phyloP scores from a whole-genome alignment of 2,888 invertebrate species.

The Metacarcinus magister region DNA sequence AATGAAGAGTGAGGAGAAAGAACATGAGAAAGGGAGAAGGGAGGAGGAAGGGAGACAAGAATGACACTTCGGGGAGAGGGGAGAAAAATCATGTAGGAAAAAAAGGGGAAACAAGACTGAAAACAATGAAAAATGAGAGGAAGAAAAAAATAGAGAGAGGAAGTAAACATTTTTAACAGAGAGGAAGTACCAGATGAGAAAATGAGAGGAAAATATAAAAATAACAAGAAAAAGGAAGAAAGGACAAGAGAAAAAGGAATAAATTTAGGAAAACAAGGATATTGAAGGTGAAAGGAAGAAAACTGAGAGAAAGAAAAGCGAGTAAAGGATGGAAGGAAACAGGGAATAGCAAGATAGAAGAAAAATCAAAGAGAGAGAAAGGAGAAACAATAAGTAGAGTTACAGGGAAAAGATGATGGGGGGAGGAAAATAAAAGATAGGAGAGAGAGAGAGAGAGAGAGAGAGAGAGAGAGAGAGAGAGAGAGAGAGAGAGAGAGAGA shows the following conservation, averaged over 20 bases:
- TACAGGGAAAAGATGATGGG: no score
- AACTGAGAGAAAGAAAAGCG: no score
- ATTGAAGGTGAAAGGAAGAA: no score
- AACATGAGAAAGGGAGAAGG: neutral
- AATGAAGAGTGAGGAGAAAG: neutral
- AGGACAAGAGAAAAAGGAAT: neutral
- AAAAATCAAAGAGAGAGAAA: neutral
- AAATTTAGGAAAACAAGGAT: no score
- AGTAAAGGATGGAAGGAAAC: no score
- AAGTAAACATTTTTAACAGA: no score
- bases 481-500: constrained; percentile 44
- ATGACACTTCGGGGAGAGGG: neutral
- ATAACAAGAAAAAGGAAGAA: neutral
- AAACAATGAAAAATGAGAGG: neutral
- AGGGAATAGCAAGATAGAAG: neutral
- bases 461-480: constrained; percentile 50
- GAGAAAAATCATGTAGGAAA: neutral
- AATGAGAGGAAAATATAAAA: neutral
- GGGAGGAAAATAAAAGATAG: no score
- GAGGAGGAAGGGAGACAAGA: neutral
- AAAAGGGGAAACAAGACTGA: neutral
- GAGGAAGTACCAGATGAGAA: neutral
- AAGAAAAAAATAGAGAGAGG: neutral
- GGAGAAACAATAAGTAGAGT: neutral
- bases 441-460: constrained; percentile 53